Conservation (phyloP, 1,140 invertebrate species). For the Drosophila miranda region DNA sequence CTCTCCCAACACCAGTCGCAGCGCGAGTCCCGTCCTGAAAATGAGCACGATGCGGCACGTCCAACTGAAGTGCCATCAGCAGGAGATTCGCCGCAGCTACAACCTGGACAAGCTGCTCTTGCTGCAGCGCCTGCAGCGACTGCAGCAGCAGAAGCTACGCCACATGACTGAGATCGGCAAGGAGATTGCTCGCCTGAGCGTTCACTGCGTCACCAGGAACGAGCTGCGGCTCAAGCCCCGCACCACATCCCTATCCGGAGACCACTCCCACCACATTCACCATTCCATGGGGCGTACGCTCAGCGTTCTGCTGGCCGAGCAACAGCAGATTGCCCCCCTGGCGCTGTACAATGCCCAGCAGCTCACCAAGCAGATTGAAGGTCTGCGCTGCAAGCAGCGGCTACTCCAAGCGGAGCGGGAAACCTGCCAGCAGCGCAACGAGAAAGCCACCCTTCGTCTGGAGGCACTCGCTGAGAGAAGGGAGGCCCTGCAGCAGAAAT, state of each 20-base stretch:
- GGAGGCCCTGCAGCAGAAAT: slow-evolving; percentile 31
- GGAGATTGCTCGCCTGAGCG: slow-evolving; percentile 68
- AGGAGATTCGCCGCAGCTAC: slow-evolving; percentile 89
- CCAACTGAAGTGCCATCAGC: slow-evolving; percentile 75
- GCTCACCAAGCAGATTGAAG: slow-evolving; percentile 84
- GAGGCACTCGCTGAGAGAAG: slow-evolving; percentile 38
- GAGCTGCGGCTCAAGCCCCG: slow-evolving; percentile 63
- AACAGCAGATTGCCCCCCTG: slow-evolving; percentile 68
- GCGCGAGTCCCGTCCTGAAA: slow-evolving; percentile 49
- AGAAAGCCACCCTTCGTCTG: slow-evolving; percentile 32
- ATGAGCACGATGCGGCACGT: slow-evolving; percentile 68
- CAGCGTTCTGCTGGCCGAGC: slow-evolving; percentile 67
- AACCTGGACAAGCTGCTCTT: slow-evolving; percentile 87
- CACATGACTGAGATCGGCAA: slow-evolving; percentile 79
- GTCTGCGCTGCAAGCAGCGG: slow-evolving; percentile 84
- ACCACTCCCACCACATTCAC: slow-evolving; percentile 47
- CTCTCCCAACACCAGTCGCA: slow-evolving; percentile 59
- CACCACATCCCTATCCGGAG: slow-evolving; percentile 58
- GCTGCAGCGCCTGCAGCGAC: slow-evolving; percentile 67
- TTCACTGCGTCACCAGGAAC: slow-evolving; percentile 70
- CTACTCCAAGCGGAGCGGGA: slow-evolving; percentile 84
- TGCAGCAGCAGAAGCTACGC: slow-evolving; percentile 79
- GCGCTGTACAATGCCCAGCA: slow-evolving; percentile 83
- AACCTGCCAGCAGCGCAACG: slow-evolving; percentile 84
- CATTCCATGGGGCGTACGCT: slow-evolving; percentile 80